phyloP scores from a whole-genome alignment of 2,113 vertebrate species.

The Thalassarche chlororhynchos region DNA sequence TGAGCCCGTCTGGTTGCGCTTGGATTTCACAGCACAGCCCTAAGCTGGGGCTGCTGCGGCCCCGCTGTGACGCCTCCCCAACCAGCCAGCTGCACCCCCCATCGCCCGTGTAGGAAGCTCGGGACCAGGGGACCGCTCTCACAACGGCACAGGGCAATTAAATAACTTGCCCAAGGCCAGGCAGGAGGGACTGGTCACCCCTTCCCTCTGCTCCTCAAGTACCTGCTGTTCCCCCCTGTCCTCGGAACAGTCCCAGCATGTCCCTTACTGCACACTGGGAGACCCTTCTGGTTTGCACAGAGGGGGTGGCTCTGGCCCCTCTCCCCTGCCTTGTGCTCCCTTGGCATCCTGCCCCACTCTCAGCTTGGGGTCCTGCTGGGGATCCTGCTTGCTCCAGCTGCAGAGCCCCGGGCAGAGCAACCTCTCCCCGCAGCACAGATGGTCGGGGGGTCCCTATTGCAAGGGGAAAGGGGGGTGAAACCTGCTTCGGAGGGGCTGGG shows the following conservation, averaged over 20 bases:
- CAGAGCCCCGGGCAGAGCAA: not conserved
- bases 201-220: not conserved
- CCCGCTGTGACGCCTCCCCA: not conserved
- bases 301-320: not conserved
- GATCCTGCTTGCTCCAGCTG: not conserved
- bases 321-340: not conserved
- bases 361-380: not conserved
- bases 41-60: not conserved
- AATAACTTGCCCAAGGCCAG: not conserved
- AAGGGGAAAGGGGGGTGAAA: not conserved
- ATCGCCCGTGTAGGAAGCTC: fast-evolving
- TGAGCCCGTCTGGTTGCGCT: not conserved
- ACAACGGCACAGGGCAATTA: not conserved
- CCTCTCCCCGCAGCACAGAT: not conserved
- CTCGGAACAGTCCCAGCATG: not conserved
- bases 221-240: not conserved
- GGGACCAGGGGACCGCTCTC: not conserved
- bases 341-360: not conserved
- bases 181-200: not conserved
- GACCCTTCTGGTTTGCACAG: not conserved
- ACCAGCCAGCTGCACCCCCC: fast-evolving
- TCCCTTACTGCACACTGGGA: not conserved
- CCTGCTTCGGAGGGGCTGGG: not conserved
- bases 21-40: not conserved
- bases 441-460: not conserved